Base-by-base conservation (phyloP, 2,113 vertebrate genomes). In the Emydura subglobosa region DNA sequence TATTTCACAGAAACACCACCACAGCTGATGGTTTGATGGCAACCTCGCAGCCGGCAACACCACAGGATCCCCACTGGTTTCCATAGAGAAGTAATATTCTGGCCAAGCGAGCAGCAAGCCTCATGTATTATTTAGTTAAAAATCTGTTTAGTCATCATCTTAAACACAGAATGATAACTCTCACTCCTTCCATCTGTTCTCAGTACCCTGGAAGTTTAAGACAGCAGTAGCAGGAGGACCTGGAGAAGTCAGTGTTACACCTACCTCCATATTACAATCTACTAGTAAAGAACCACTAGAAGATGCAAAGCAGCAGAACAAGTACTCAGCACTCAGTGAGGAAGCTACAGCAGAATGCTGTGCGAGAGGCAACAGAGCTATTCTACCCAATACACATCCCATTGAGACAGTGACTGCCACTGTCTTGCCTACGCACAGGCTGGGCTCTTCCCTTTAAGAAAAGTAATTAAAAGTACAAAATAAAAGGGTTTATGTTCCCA, bases 211-310 rank as follows among this genome's bases (percentile, higher is more conserved):
- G 42, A 78, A 47, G 42, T 44, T 27, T 44, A 76, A 76, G 53
- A 2, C 1, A 93, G 50, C 10, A 91, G n/a, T 72, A 72, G 65
- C n/a, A 72, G 39, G n/a, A 51, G 13, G 85, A 31, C 42, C 90
- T 86, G 80, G 88, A 91, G 42, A 82, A 86, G 91, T 34, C 3
- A 82, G 49, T n/a, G 13, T 95, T 94, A 85, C 83, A 95, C 87
- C 95, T 95, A 95, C 89, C 83, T 95, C 79, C 39, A 3, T 55
- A 78, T 54, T 44, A 50, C 49, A 76, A 9, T 85, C 42, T 86
- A 95, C 79, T 93, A 68, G 39, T 53, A 93, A 68, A 11, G 87
- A 47, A 59, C 24, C 8, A 82, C 10, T 2, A 59, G 16, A 85
- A 49, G 10, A 53, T 14, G 86, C 10, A 50, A 92, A 92, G 90